These are phyloP conservation scores for Lacanobia oleracea DNA, from an alignment of 2,888 invertebrate genomes.

Conservation along the genomic window DNA sequence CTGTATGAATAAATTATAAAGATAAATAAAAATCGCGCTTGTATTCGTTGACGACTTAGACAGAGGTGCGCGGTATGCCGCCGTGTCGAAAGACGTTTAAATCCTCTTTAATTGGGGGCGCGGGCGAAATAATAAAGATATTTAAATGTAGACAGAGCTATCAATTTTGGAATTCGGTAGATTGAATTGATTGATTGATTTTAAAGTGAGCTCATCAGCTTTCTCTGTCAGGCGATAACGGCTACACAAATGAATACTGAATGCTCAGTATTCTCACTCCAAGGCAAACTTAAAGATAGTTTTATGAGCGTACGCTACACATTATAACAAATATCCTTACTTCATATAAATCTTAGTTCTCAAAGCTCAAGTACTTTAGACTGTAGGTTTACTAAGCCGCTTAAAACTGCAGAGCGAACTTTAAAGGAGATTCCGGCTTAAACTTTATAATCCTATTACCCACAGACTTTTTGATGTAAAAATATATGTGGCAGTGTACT, in stretches of 20 bases:
- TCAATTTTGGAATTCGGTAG: not conserved
- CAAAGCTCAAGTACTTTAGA: constrained; percentile 30
- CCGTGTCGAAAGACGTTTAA: too few species aligned
- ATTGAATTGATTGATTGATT: not conserved
- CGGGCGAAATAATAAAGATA: not conserved
- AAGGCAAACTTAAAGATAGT: not conserved
- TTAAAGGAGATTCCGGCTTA: constrained; percentile 20
- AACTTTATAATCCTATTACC: constrained; percentile 13
- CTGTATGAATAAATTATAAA: not conserved
- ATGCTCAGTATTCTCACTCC: not conserved
- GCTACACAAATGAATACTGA: not conserved
- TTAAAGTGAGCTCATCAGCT: not conserved
- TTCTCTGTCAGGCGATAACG: too few species aligned
- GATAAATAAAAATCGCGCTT: not conserved
- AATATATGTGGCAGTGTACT: not conserved
- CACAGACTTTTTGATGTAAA: constrained; percentile 6
- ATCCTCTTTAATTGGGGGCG: too few species aligned
- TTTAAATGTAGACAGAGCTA: not conserved
- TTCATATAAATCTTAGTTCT: constrained; percentile 11
- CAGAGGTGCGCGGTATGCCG: too few species aligned
- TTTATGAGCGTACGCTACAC: not conserved
- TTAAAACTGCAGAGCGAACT: constrained; percentile 35
- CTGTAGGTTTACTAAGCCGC: constrained; percentile 33
- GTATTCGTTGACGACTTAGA: too few species aligned
- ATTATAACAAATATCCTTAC: not conserved